phyloP scores from a whole-genome alignment of 2,888 invertebrate species.

The Philereme transversata region DNA sequence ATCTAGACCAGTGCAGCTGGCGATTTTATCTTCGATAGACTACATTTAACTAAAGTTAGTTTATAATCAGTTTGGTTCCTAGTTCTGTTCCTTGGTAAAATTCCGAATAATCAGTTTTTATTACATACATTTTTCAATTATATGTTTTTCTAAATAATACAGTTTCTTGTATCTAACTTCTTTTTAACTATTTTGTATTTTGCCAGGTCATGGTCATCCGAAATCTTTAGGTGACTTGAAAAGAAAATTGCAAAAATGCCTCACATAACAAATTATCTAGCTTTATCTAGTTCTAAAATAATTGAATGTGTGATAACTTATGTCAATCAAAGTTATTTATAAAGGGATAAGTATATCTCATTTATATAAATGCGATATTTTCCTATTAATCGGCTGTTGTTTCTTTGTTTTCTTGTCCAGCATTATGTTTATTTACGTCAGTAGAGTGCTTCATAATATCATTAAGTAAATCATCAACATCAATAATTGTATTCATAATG shows the following conservation, averaged over 20 bases:
- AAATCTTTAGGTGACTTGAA: no score
- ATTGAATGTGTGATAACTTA: conserved; percentile 1
- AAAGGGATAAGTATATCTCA: neutral
- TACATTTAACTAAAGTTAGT: conserved; percentile 24
- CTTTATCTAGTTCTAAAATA: neutral
- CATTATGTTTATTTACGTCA: conserved; percentile 12
- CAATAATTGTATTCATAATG: conserved; percentile 2
- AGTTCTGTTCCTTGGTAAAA: neutral
- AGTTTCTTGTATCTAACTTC: no score
- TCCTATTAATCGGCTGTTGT: neutral
- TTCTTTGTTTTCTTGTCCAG: conserved; percentile 2
- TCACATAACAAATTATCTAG: neutral
- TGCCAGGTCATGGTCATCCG: no score
- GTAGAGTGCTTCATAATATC: neutral
- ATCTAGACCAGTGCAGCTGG: conserved; percentile 43
- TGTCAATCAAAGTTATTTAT: neutral
- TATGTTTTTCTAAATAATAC: no score
- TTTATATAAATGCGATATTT: neutral
- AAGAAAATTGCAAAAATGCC: no score
- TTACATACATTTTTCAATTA: no score
- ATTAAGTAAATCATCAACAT: conserved; percentile 13
- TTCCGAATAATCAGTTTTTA: no score
- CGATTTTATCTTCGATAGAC: conserved; percentile 43
- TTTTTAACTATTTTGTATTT: no score
- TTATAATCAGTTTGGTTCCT: conserved; percentile 22